Conservation (phyloP, 2,888 invertebrate genomes). For the Nesidiocoris tenuis region DNA sequence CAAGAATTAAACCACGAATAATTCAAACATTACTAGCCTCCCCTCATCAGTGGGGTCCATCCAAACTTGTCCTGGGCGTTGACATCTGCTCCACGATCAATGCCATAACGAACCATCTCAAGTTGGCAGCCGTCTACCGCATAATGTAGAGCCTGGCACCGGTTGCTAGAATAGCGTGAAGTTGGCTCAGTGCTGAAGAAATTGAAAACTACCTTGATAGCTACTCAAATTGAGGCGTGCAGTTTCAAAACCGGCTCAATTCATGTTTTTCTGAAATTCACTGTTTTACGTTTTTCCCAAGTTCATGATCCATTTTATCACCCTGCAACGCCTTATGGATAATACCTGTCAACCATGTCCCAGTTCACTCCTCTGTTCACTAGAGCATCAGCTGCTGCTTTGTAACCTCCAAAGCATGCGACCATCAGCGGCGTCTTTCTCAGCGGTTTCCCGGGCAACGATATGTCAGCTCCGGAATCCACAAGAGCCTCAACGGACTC, state of each 20-base stretch:
- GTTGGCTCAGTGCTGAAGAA: too few relatives aligned
- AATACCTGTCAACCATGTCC: slow-evolving; percentile 32
- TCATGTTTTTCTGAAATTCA: too few relatives aligned
- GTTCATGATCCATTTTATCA: too few relatives aligned
- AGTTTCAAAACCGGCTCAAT: too few relatives aligned
- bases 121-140: slow-evolving; percentile 43
- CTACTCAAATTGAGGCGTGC: too few relatives aligned
- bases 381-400: slow-evolving; percentile 31
- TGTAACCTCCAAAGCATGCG: slow-evolving; percentile 37
- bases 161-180: slow-evolving; percentile 37
- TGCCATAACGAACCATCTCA: slow-evolving; percentile 37
- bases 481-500: slow-evolving; percentile 28
- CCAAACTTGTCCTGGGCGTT: slow-evolving; percentile 43
- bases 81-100: slow-evolving; percentile 36
- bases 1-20: too few relatives aligned
- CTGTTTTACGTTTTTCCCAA: too few relatives aligned
- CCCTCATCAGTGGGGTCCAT: slow-evolving; percentile 47
- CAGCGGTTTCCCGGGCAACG: slow-evolving; percentile 31
- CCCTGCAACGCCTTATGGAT: background rate
- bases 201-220: too few relatives aligned
- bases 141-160: slow-evolving; percentile 44
- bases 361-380: slow-evolving; percentile 33
- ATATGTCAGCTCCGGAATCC: slow-evolving; percentile 21
- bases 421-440: slow-evolving; percentile 41
- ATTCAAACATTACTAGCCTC: too few relatives aligned